Evolutionary conservation across 2,113 vertebrate genomes (phyloP).

Genomic region (Nesospiza acunhae): DNA sequence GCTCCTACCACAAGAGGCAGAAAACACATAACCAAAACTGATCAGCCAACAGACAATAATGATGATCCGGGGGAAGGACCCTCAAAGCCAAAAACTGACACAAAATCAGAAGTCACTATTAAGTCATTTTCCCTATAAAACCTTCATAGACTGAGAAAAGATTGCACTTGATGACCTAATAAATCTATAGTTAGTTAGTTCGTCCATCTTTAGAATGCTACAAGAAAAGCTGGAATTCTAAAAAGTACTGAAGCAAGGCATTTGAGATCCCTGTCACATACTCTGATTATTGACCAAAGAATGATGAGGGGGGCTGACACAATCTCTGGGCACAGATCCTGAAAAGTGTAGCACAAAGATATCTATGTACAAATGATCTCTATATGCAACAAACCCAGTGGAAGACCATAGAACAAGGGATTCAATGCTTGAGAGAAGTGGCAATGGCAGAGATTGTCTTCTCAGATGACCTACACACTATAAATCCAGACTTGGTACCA

Average conservation of each 20-base stretch:
- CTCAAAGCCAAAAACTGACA: not conserved
- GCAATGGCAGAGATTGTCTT: not conserved
- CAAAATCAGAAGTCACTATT: not conserved
- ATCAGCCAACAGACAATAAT: not conserved
- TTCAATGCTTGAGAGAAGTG: not conserved
- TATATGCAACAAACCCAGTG: not conserved
- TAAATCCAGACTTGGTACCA: not conserved
- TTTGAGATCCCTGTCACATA: not conserved
- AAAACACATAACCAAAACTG: not conserved
- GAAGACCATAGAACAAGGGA: not conserved
- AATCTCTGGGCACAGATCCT: not conserved
- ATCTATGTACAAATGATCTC: not conserved
- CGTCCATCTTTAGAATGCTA: not conserved
- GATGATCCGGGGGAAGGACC: not conserved
- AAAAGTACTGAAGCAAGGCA: not conserved
- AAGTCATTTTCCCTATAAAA: not conserved
- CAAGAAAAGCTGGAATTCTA: not conserved
- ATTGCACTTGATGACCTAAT: not conserved
- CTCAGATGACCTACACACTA: not conserved
- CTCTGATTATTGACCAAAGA: not conserved
- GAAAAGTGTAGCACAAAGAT: not conserved
- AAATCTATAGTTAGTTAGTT: not conserved
- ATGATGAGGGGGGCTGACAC: not conserved
- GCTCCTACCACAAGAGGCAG: not conserved
- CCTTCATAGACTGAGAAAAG: not conserved